Evolutionary conservation across 2,888 invertebrate species (phyloP).

Genomic region (Cerceris ruficornis): DNA sequence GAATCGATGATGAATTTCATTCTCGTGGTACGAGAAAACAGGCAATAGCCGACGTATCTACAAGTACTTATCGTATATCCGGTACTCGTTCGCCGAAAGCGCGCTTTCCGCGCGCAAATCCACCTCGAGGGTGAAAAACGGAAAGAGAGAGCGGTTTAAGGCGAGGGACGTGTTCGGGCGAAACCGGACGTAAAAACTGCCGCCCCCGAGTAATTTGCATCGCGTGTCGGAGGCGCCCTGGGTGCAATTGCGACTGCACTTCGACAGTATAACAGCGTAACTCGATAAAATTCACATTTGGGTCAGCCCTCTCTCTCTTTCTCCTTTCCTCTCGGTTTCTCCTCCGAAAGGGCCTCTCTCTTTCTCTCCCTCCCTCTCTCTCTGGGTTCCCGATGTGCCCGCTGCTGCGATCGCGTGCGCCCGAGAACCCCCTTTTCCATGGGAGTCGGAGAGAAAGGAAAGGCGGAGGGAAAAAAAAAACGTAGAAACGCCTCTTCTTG

Average conservation of each 20-base stretch:
- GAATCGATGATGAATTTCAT: too few relatives aligned
- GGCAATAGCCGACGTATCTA: constrained; percentile 38
- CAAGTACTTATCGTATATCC: constrained; percentile 62
- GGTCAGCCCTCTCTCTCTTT: constrained; percentile 68
- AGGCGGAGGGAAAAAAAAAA: constrained; percentile 12
- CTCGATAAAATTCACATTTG: constrained; percentile 74
- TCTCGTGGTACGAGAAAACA: too few relatives aligned
- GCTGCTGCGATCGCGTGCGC: constrained; percentile 51
- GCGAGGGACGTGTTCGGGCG: constrained; percentile 25
- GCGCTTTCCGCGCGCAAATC: constrained; percentile 19
- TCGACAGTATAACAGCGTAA: constrained; percentile 70
- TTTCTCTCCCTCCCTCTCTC: background rate
- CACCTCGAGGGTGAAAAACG: background rate
- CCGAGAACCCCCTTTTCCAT: constrained; percentile 27
- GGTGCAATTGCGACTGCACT: constrained; percentile 68
- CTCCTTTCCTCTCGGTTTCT: constrained; percentile 6
- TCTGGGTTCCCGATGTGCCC: background rate
- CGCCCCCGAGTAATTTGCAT: constrained; percentile 69
- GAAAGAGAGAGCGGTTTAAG: background rate
- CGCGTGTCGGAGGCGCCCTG: constrained; percentile 68
- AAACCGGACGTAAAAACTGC: constrained; percentile 68
- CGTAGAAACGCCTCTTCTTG: constrained; percentile 42
- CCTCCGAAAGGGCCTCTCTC: background rate
- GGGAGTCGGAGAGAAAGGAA: background rate
- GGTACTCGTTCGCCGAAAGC: constrained; percentile 37